Percentiles rank a stretch among this genome's conserved stretches.
Evolutionary conservation across 2,888 invertebrate genomes (phyloP).

Genomic region (Plebejus anna): DNA sequence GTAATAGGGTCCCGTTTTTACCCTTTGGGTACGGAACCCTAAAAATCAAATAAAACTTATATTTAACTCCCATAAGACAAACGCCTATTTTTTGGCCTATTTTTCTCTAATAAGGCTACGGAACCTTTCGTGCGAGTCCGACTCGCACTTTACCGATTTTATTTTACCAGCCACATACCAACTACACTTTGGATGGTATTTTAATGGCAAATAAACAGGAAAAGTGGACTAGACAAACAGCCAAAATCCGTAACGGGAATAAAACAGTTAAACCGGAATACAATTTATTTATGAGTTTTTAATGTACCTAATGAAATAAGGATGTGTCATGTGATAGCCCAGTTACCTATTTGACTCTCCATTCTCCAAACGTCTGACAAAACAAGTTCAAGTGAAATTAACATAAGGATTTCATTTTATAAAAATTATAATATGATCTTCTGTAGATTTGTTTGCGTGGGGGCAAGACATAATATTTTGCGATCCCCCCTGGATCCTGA

Average conservation of each 20-base stretch:
- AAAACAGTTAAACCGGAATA: constrained; percentile 18
- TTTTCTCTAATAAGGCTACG: too few species aligned
- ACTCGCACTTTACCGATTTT: too few species aligned
- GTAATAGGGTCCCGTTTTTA: too few species aligned
- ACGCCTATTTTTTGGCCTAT: too few species aligned
- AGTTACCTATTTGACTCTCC: constrained; percentile 1
- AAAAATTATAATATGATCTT: background rate
- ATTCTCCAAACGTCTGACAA: background rate
- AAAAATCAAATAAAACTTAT: too few species aligned
- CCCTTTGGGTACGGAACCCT: too few species aligned
- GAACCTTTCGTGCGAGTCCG: too few species aligned
- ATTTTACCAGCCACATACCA: background rate
- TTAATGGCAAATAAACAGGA: constrained; percentile 6
- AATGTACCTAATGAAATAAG: background rate
- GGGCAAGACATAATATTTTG: too few species aligned
- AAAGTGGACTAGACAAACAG: constrained; percentile 1
- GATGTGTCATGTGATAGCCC: background rate
- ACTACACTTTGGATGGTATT: background rate
- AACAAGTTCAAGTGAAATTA: constrained; percentile 11
- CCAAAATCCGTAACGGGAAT: constrained; percentile 14
- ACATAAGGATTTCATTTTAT: background rate
- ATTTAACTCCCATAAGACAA: too few species aligned
- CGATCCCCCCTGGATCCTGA: too few species aligned
- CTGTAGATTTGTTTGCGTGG: background rate
- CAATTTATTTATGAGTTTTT: constrained; percentile 13